These are phyloP conservation scores for Nothocercus nigrocapillus DNA, from an alignment of 2,113 vertebrate species.

Conservation along the genomic window DNA sequence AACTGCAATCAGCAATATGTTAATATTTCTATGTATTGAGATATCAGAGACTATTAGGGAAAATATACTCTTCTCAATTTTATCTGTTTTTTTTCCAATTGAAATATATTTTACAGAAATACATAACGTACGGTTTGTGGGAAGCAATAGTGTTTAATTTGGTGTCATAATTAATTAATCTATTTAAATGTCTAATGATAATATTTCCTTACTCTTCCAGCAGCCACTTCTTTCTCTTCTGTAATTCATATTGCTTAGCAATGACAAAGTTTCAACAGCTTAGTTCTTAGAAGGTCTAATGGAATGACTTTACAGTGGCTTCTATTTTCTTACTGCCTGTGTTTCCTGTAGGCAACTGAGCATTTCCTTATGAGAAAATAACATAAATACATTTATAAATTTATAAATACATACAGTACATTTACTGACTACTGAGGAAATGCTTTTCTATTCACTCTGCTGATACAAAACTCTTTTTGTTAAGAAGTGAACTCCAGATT, in stretches of 20 bases:
- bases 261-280: neutral
- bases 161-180: conserved; percentile 14
- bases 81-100: neutral
- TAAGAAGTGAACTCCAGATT: neutral
- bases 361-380: neutral
- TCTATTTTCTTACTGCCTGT: neutral
- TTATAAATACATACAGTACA: neutral
- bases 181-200: neutral
- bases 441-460: neutral
- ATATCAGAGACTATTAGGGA: neutral
- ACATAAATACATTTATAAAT: neutral
- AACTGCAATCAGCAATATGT: neutral
- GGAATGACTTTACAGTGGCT: neutral
- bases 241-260: neutral
- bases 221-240: neutral
- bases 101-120: neutral
- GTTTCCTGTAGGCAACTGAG: neutral
- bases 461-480: neutral
- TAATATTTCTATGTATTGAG: conserved; percentile 3
- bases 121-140: too few species aligned
- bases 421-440: neutral
- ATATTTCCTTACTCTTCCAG: neutral
- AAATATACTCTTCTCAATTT: neutral
- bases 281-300: neutral
- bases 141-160: conserved; percentile 11